Percentiles rank a stretch among this genome's conserved stretches.
Conservation (phyloP, 2,113 vertebrate species). For the Onychostoma macrolepis region DNA sequence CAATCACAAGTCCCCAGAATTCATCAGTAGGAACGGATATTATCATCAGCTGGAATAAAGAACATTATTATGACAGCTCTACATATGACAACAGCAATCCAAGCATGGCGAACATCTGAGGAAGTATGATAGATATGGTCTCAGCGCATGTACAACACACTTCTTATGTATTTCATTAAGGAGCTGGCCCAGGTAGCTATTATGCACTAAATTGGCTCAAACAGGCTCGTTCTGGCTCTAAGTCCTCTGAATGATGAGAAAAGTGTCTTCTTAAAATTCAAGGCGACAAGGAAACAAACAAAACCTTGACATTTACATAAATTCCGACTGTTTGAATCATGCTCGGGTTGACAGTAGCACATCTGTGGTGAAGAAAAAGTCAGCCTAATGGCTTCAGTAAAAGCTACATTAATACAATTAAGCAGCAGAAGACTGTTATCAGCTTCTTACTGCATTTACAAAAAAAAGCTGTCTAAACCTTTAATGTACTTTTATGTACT, state of each 20-base stretch:
- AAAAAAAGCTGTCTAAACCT: conserved; percentile 1
- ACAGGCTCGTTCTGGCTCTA: neutral
- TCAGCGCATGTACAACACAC: neutral
- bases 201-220: neutral
- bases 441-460: conserved; percentile 16
- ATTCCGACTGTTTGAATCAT: conserved; percentile 35
- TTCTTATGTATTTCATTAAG: conserved; percentile 1
- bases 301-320: conserved; percentile 24
- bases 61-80: conserved; percentile 69
- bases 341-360: conserved; percentile 22
- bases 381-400: conserved; percentile 40
- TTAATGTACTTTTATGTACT: conserved; percentile 33
- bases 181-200: neutral
- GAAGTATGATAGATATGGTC: conserved; percentile 54
- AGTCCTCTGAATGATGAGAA: neutral
- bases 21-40: conserved; percentile 62
- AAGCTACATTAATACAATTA: conserved; percentile 38
- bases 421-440: conserved; percentile 29
- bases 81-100: conserved; percentile 61
- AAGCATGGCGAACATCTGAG: conserved; percentile 56
- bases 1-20: conserved; percentile 21
- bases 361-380: conserved; percentile 23
- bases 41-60: conserved; percentile 66
- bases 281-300: neutral
- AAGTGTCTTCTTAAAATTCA: neutral